A percentile compares a stretch with the other conserved stretches of the same genome.
Conservation (phyloP, 1,140 invertebrate genomes). For the Pseudomyrmex dendroicus region DNA sequence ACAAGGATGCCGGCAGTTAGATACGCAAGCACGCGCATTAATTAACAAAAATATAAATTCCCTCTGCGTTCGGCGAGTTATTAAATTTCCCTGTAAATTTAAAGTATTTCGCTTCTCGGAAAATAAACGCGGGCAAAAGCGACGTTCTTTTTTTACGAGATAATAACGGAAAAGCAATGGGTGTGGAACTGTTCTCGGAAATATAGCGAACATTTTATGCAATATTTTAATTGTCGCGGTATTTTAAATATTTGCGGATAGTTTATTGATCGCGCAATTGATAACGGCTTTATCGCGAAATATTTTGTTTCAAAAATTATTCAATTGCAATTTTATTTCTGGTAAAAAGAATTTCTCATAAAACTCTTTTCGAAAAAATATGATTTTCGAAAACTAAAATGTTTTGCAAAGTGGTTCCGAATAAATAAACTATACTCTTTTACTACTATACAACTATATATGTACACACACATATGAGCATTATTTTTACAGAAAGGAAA, state of each 20-base stretch:
- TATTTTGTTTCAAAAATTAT: conserved; percentile 50
- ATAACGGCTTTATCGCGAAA: conserved; percentile 35
- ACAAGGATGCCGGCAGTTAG: conserved; percentile 38
- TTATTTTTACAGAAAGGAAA: background rate
- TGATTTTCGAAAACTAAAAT: conserved; percentile 16
- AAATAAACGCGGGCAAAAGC: conserved; percentile 41
- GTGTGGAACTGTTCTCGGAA: conserved; percentile 15
- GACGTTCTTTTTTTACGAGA: conserved; percentile 37
- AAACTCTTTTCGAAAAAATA: background rate
- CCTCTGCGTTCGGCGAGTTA: conserved; percentile 55
- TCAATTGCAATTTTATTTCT: conserved; percentile 42
- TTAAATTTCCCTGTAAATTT: conserved; percentile 59
- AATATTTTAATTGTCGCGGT: conserved; percentile 56
- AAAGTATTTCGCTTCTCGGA: conserved; percentile 51
- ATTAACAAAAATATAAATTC: conserved; percentile 62
- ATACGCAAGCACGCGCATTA: conserved; percentile 51
- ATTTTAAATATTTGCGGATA: conserved; percentile 56
- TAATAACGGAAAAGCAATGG: conserved; percentile 42
- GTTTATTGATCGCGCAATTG: conserved; percentile 47
- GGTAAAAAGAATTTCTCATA: conserved; percentile 22
- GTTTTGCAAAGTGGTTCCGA: background rate
- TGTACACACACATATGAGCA: no score
- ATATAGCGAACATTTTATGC: conserved; percentile 38
- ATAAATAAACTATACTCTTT: background rate
- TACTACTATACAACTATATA: no score